phyloP scores from a whole-genome alignment of 2,797 vertebrate species.

The Pangasius djambal region DNA sequence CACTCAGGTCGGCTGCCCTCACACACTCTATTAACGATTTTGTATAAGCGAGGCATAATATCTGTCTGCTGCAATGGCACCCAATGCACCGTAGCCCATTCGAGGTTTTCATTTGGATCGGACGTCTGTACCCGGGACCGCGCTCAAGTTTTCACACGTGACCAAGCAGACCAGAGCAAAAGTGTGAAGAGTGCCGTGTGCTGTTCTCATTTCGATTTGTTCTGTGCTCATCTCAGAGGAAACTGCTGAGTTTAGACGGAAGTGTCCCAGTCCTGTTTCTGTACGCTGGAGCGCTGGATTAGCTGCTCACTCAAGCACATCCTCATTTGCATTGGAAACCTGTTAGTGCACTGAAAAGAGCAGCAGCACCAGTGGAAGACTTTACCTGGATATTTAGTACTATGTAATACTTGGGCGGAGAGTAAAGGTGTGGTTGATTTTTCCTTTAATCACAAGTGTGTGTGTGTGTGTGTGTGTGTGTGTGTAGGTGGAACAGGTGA shows the following conservation, averaged over 20 bases:
- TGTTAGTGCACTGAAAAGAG: neutral
- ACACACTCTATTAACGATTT: no score
- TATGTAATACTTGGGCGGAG: neutral
- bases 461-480: conserved; percentile 29
- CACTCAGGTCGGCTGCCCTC: no score
- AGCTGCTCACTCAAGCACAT: neutral
- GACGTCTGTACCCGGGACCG: neutral
- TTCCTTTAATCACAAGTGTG: neutral
- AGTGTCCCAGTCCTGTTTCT: neutral
- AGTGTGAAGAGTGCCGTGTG: neutral
- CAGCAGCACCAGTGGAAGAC: neutral
- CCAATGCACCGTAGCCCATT: neutral
- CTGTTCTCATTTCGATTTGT: neutral
- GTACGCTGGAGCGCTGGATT: neutral
- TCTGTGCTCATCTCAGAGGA: neutral
- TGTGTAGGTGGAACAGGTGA: conserved; percentile 92
- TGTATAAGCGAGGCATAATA: no score
- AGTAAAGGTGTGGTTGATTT: neutral
- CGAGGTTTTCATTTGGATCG: neutral
- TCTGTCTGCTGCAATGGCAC: no score
- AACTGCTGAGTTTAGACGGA: neutral
- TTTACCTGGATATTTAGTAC: neutral
- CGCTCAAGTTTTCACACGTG: neutral
- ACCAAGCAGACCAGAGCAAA: neutral
- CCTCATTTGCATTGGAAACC: neutral